Conservation (phyloP, 2,797 vertebrate species). For the Typhlichthys subterraneus region DNA sequence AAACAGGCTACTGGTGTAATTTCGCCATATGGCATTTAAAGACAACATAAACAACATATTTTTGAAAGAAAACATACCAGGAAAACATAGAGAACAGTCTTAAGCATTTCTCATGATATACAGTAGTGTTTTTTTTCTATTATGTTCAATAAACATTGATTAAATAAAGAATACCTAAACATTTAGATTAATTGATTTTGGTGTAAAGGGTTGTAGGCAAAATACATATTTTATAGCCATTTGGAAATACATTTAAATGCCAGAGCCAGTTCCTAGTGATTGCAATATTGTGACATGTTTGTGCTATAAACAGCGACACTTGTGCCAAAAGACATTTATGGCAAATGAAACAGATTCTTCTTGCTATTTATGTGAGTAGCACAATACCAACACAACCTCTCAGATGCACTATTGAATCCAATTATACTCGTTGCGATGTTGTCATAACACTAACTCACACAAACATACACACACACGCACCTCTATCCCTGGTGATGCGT, state of each 20-base stretch:
- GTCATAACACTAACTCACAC: conserved; percentile 14
- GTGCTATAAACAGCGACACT: neutral
- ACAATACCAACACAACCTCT: conserved; percentile 3
- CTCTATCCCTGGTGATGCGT: neutral
- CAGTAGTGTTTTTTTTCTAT: too few species aligned
- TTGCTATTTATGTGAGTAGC: neutral
- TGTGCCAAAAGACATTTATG: conserved; percentile 7
- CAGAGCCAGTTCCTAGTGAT: conserved; percentile 9
- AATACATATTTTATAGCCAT: conserved; percentile 15
- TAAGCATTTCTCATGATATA: too few species aligned
- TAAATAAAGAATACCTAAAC: too few species aligned
- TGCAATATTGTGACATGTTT: conserved; percentile 11
- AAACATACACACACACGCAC: neutral
- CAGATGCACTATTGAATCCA: neutral
- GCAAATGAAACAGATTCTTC: neutral
- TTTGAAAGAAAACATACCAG: too few species aligned
- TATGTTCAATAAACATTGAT: too few species aligned
- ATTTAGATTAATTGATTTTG: too few species aligned
- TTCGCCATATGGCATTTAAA: too few species aligned
- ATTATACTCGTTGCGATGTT: conserved; percentile 11
- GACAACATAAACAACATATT: too few species aligned
- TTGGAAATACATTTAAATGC: conserved; percentile 13
- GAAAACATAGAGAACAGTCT: too few species aligned
- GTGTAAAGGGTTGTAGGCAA: conserved; percentile 17
- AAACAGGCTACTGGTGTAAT: neutral